phyloP scores from a whole-genome alignment of 2,113 vertebrate genomes.

The Syngnathoides biaculeatus region DNA sequence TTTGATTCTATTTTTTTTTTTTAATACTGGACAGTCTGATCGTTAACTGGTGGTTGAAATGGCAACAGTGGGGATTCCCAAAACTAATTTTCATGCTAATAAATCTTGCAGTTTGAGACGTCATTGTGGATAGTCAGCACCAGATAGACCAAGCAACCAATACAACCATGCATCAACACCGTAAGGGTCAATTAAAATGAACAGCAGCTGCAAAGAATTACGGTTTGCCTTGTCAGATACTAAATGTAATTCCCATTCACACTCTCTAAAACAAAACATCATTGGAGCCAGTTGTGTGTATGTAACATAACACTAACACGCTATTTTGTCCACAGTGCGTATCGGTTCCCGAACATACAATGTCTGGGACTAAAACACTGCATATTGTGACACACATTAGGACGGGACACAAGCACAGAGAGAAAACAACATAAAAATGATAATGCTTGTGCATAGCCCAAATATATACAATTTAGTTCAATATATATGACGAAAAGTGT shows the following conservation, averaged over 20 bases:
- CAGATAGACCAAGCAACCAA: conserved; percentile 1
- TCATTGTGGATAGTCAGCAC: not conserved
- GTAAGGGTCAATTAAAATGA: conserved; percentile 3
- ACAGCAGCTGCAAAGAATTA: not conserved
- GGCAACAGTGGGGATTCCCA: not conserved
- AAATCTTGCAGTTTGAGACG: conserved; percentile 1
- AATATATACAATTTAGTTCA: conserved; percentile 35
- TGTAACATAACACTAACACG: conserved; percentile 20
- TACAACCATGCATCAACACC: conserved; percentile 1
- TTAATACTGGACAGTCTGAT: not conserved
- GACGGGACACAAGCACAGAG: conserved; percentile 27
- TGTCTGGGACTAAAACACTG: not conserved
- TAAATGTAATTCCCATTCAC: conserved; percentile 10
- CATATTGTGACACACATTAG: conserved; percentile 14
- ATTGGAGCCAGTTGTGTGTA: conserved; percentile 8
- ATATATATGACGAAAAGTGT: conserved; percentile 15
- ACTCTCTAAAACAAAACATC: not conserved
- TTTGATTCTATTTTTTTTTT: not conserved
- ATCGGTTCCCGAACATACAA: not conserved
- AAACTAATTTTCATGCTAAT: not conserved
- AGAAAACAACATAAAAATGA: conserved; percentile 1
- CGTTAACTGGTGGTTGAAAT: not conserved
- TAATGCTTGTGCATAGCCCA: conserved; percentile 53
- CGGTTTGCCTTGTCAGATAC: conserved; percentile 4
- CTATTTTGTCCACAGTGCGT: conserved; percentile 22